Percentiles rank a stretch among this genome's conserved stretches.
phyloP scores from a whole-genome alignment of 1,140 invertebrate genomes.

The Galendromus occidentalis region DNA sequence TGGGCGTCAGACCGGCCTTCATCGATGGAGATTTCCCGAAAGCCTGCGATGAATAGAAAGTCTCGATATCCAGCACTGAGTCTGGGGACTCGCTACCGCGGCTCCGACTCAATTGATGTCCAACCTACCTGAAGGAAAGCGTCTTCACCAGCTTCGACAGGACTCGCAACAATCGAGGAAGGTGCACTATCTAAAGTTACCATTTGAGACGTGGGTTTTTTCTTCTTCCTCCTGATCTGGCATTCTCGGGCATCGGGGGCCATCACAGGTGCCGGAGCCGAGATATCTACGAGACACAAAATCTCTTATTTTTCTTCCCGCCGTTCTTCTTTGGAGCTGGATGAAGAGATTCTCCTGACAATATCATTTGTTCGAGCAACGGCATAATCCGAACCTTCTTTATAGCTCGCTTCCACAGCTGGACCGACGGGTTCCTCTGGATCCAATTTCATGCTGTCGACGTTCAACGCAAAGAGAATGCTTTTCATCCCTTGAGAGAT shows the following conservation, averaged over 20 bases:
- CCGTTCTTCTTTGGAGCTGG: too few species aligned
- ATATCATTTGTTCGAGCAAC: background rate
- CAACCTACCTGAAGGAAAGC: background rate
- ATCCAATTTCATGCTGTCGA: slow-evolving; percentile 63
- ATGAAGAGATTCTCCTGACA: background rate
- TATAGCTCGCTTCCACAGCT: slow-evolving; percentile 12
- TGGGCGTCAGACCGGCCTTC: background rate
- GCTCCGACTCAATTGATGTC: background rate
- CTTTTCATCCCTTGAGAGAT: slow-evolving; percentile 22
- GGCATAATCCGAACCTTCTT: too few species aligned
- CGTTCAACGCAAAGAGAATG: slow-evolving; percentile 69
- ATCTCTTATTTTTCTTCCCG: too few species aligned
- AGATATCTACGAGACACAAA: background rate
- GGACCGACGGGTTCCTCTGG: slow-evolving; percentile 21
- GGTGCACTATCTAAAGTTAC: background rate
- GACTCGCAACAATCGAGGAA: background rate
- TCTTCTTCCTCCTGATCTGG: background rate
- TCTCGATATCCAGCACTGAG: too few species aligned
- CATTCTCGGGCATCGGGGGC: slow-evolving; percentile 20
- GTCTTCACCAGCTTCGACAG: background rate
- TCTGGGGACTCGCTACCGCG: too few species aligned
- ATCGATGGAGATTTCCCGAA: background rate
- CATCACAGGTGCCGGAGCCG: slow-evolving; percentile 25
- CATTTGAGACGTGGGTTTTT: background rate
- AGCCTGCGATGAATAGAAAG: background rate